phyloP scores from a whole-genome alignment of 1,140 invertebrate genomes.

The Zaprionus ornatus region DNA sequence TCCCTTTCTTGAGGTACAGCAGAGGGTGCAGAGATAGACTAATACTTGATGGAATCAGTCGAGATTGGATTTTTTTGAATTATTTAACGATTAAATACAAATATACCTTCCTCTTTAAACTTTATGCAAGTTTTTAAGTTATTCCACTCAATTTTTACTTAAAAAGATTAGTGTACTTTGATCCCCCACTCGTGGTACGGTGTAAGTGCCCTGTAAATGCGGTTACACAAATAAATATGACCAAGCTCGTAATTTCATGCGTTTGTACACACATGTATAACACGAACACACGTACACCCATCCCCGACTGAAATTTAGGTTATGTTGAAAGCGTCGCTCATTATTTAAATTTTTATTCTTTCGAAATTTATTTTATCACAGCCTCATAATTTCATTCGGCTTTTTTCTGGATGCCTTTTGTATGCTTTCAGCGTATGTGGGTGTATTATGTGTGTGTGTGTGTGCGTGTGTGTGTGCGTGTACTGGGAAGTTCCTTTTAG shows the following conservation, averaged over 20 bases:
- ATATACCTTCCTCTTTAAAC: not conserved
- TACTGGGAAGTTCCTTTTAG: conserved; percentile 27
- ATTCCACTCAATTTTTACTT: not conserved
- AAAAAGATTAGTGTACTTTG: not conserved
- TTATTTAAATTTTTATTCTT: conserved; percentile 66
- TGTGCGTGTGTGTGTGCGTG: conserved; percentile 5
- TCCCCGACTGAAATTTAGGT: not conserved
- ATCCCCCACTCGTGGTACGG: not conserved
- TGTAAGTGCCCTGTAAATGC: not conserved
- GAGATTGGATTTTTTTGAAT: too few relatives aligned
- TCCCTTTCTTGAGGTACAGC: too few relatives aligned
- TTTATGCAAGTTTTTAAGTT: not conserved
- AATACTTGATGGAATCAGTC: too few relatives aligned
- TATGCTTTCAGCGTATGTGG: conserved; percentile 12
- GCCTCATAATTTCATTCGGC: conserved; percentile 58
- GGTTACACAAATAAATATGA: not conserved
- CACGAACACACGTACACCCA: not conserved
- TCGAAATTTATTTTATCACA: conserved; percentile 58
- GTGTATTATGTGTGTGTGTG: not conserved
- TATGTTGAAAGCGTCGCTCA: conserved; percentile 29
- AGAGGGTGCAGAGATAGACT: too few relatives aligned
- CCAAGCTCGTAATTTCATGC: not conserved
- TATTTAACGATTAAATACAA: too few relatives aligned
- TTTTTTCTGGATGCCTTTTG: conserved; percentile 27
- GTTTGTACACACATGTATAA: not conserved